phyloP scores from a whole-genome alignment of 2,888 invertebrate species.

The Hypselothyrea guttata region DNA sequence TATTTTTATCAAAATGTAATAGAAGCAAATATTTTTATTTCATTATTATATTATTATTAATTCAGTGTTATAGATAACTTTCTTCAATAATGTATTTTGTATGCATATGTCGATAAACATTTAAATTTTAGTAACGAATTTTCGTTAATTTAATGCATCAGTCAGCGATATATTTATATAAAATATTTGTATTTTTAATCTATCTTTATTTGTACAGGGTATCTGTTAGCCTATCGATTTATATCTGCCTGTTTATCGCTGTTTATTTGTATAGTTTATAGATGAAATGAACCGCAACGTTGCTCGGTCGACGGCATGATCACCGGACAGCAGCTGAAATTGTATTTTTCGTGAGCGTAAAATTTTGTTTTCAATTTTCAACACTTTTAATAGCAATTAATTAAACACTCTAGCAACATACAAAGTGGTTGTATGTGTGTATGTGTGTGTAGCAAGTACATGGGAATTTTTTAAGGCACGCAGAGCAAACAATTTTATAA shows the following conservation, averaged over 20 bases:
- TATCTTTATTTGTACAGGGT: constrained; percentile 7
- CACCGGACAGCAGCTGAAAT: constrained; percentile 15
- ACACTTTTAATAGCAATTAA: constrained; percentile 74
- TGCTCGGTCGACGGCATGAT: constrained; percentile 7
- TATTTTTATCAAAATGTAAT: no score
- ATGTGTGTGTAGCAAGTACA: constrained; percentile 13
- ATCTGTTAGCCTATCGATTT: background rate
- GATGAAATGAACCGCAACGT: constrained; percentile 4
- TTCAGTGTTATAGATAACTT: no score
- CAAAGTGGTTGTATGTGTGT: constrained; percentile 10
- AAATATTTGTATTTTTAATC: no score
- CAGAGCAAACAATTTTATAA: constrained; percentile 62
- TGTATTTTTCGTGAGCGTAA: constrained; percentile 43
- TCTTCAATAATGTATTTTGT: no score
- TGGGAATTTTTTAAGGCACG: constrained; percentile 23
- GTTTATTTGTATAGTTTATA: background rate
- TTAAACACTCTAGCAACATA: constrained; percentile 61
- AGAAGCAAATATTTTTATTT: no score
- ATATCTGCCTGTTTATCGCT: background rate
- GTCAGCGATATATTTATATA: no score
- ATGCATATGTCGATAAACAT: no score
- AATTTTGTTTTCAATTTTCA: constrained; percentile 71
- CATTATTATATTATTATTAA: no score
- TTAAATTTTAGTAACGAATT: no score
- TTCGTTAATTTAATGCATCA: no score